Base-by-base conservation (phyloP, 2,113 vertebrate genomes). In the Hiodon alosoides region DNA sequence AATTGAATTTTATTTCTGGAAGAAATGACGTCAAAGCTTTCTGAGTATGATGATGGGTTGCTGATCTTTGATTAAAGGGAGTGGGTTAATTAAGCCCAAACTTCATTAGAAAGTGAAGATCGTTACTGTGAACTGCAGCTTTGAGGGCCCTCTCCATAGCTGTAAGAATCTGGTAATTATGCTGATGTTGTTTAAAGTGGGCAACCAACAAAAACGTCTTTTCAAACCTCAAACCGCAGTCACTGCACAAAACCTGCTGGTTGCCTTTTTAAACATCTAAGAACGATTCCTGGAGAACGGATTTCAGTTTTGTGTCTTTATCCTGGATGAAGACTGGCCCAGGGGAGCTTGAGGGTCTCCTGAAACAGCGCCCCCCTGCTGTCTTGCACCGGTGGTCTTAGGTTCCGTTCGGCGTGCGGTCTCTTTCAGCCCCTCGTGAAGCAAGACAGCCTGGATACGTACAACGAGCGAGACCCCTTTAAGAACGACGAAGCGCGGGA, bases 381-480 rank as follows among this genome's bases (percentile, higher is more conserved):
- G 31, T 31, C 31, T 2, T 31, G 31, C 31, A 2, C 31, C 31
- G 31, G 31, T 31, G 31, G 31, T 31, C 31, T 31, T 31, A 31
- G 0, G 31, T 31, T 31, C 31, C 31, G 31, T 31, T 31, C 31
- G 31, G 31, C 31, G 46, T 67, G 4, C 61, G 50, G 14, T 76
- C 16, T 67, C 58, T 79, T 73, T 59, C 90, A 98, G 94, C 94
- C 94, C 7, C 88, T 98, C 80, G 87, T 96, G 78, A 97, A 98
- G 76, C 97, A 99, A 76, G 96, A 99, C 89, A 99, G 97, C 75
- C 78, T 98, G 83, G 97, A 99, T 79, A 93, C 96, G 0, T 98
- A 98, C 87, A 97, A 97, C 0, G 97, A 99, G 86, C 90, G 94
- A 5, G 97, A 99, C 82, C 97, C 96, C 54, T 99, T 98, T 83